Evolutionary conservation across 1,140 invertebrate species (phyloP).

Genomic region (Danaus plexippus): DNA sequence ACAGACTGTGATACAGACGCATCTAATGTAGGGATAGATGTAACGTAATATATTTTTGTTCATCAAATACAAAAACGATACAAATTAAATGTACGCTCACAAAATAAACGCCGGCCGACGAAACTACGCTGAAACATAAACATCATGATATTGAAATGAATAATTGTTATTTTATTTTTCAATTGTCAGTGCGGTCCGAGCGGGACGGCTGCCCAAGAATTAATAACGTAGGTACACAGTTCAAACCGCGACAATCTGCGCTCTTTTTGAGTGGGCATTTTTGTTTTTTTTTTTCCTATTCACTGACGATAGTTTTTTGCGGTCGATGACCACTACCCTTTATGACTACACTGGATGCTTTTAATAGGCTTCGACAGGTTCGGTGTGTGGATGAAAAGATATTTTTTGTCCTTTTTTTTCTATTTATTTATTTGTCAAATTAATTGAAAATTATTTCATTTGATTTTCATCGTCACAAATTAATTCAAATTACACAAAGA

Average conservation of each 20-base stretch:
- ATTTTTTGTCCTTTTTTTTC: conserved; percentile 7
- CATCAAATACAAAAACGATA: conserved; percentile 10
- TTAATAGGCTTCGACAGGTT: conserved; percentile 36
- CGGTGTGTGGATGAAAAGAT: conserved; percentile 13
- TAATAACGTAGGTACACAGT: conserved; percentile 46
- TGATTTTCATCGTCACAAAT: no score
- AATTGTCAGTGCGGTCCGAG: conserved; percentile 43
- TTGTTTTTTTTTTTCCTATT: conserved; percentile 50
- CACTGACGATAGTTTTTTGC: conserved; percentile 60
- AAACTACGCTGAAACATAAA: conserved; percentile 43
- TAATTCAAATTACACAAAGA: no score
- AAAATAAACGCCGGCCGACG: conserved; percentile 19
- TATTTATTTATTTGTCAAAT: background rate
- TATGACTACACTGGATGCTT: conserved; percentile 40
- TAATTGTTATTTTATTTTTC: conserved; percentile 65
- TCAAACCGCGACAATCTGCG: conserved; percentile 55
- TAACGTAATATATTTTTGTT: no score
- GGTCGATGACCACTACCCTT: conserved; percentile 47
- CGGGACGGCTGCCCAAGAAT: conserved; percentile 50
- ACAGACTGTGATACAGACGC: no score
- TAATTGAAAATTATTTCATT: background rate
- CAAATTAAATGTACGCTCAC: background rate
- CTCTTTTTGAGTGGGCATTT: conserved; percentile 44
- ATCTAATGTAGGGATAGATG: no score
- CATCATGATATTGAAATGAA: conserved; percentile 51